Conservation (phyloP, 1,140 invertebrate species). For the Camponotus vicinus region DNA sequence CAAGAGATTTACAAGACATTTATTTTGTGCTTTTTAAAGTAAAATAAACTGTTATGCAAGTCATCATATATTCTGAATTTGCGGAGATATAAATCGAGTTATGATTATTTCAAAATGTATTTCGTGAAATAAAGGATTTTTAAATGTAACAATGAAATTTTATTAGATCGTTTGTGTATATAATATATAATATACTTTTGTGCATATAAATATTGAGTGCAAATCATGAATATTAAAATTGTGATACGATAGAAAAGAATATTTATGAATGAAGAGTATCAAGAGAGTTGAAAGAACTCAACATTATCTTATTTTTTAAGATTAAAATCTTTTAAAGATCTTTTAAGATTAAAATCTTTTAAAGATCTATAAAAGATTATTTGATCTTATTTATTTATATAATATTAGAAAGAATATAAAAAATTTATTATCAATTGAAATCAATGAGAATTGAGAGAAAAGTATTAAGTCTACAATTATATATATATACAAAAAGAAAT, state of each 20-base stretch:
- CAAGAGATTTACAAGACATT: neutral
- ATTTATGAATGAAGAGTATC: neutral
- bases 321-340: no score
- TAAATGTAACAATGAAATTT: neutral
- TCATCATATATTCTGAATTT: neutral
- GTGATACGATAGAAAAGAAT: neutral
- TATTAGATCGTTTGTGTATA: neutral
- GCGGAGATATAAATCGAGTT: neutral
- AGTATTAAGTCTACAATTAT: no score
- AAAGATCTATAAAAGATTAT: neutral
- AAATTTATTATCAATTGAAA: neutral
- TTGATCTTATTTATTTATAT: conserved; percentile 15
- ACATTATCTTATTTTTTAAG: neutral
- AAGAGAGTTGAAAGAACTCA: neutral
- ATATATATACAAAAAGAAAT: no score
- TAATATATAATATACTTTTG: neutral
- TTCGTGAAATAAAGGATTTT: neutral
- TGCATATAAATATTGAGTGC: neutral
- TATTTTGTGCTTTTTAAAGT: neutral
- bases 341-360: neutral
- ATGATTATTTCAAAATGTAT: neutral
- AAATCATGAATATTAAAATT: conserved; percentile 12
- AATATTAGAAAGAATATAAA: neutral
- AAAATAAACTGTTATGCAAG: neutral
- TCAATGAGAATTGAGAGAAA: neutral